Conservation (phyloP, 2,797 vertebrate genomes). For the Steatocranus sp. region DNA sequence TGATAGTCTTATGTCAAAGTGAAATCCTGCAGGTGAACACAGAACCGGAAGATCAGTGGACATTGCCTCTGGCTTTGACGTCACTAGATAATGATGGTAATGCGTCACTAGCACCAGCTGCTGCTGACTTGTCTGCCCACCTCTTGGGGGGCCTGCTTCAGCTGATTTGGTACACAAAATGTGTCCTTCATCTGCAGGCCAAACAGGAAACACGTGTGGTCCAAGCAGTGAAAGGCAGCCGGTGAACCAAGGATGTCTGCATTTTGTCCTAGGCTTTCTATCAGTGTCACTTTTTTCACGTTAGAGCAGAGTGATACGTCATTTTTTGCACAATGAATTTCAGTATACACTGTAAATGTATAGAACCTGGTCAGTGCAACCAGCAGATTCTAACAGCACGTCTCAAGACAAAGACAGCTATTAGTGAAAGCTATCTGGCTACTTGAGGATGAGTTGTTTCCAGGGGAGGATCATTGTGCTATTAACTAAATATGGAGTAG, state of each 20-base stretch:
- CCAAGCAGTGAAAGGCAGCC: conserved; percentile 45
- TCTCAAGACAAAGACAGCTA: conserved; percentile 15
- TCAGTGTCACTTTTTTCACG: conserved; percentile 7
- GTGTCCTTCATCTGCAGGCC: conserved; percentile 37
- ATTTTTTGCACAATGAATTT: conserved; percentile 17
- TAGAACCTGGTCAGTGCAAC: conserved; percentile 4
- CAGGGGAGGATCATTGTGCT: neutral
- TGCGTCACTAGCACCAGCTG: conserved; percentile 70
- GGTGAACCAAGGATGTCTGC: conserved; percentile 41
- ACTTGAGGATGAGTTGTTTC: neutral
- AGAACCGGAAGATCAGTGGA: conserved; percentile 31
- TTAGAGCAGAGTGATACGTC: conserved; percentile 14
- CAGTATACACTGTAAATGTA: conserved; percentile 12
- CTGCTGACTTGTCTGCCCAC: conserved; percentile 42
- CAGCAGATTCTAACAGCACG: neutral
- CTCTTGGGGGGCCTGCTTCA: conserved; percentile 59
- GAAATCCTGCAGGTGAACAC: conserved; percentile 26
- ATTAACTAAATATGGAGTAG: conserved; percentile 31
- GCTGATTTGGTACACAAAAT: conserved; percentile 67
- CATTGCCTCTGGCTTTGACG: conserved; percentile 53
- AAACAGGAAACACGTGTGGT: conserved; percentile 71
- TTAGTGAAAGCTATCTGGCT: conserved; percentile 37
- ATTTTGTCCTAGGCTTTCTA: conserved; percentile 13
- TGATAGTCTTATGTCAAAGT: conserved; percentile 16
- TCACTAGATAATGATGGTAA: conserved; percentile 51